Evolutionary conservation across 2,797 vertebrate species (phyloP), one percentile per base, ranked within the genome.

Genomic region (Syngnathus rostellatus): DNA sequence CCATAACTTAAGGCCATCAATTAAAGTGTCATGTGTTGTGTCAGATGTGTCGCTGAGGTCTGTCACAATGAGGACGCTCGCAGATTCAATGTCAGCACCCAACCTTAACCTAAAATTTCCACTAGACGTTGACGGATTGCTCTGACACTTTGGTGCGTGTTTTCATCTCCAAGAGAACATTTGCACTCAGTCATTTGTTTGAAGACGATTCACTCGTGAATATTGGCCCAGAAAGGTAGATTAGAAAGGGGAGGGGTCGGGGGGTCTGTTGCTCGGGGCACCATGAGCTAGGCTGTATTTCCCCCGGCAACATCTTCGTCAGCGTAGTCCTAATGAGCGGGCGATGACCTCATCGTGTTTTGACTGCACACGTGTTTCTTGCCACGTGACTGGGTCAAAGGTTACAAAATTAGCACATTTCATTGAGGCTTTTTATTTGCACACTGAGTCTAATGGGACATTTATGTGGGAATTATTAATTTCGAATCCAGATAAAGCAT

Each of bases 1-100:
- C 79, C 68, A 81, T 83, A 73, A 81, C 77, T 84, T 68, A 71
- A 80, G 80, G 77, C 80, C 62, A 68, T 81, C 74, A 79, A 81
- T 85, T 83, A 83, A 77, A 79, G 61, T 72, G 72, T 72, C 2
- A 1, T 73, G 70, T 70, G 51, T 50, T 62, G 60, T 43, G 60
- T 62, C 59, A 43, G 40, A 62, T 14, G 61, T 79, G 77, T 80
- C 80, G 72, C 61, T 51, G 46, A 80, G 65, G 74, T 79, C 66
- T 68, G 79, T 74, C 66, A 70, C 68, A 84, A 82, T 72, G 71
- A 80, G 80, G 73, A 68, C 81, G 68, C 57, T 41, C 45, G 55
- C 70, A 64, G 41, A 7, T 43, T 65, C 62, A 55, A 54, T 66
- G 73, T 74, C 71, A 76, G 67, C 39, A 17, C 40, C 21, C 40